Evolutionary conservation across 2,113 vertebrate species (phyloP), one percentile per base, ranked within the genome.

Genomic region (Pipa parva): DNA sequence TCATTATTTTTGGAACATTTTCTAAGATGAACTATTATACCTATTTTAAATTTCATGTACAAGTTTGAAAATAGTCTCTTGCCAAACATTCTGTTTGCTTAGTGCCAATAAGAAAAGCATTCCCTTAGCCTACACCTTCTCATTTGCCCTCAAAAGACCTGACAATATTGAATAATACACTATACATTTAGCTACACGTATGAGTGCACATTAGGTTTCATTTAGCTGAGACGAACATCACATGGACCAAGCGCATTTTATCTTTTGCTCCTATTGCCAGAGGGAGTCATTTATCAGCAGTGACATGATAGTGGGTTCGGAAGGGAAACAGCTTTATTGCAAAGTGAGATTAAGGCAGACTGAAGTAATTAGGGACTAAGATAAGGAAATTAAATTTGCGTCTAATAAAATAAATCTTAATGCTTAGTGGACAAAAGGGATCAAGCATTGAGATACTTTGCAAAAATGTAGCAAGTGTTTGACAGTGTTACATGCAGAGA

Each of bases 321-420:
- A 73, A 72, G 82, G 79, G 80, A 80, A 83, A 83, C 73, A 79
- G 78, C 78, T 81, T 83, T 81, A 83, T 78, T 81, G 82, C 78
- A 74, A 52, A 2, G 54, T 74, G 72, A 84, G 82, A 83, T 83
- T 83, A 84, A 84, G 73, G 75, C 75, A 77, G 79, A 76, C 79
- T 78, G 76, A 68, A 79, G 80, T 83, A 84, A 84, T 84, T 81
- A 83, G 80, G 79, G 78, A 78, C 75, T 75, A 78, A 79, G 80
- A 82, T 84, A 84, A 82, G 80, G 78, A 82, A 83, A 83, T 81
- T 80, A 76, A 74, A 79, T 61, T 59, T 60, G 76, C 73, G 75
- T 80, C 75, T 74, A 72, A 76, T 75, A 70, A 84, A 84, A 81
- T 80, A 80, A 81, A 83, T 84, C 75, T 78, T 78, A 80, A 79